These are phyloP conservation scores for Diabrotica undecimpunctata DNA, from an alignment of 1,140 invertebrate genomes.

Conservation along the genomic window DNA sequence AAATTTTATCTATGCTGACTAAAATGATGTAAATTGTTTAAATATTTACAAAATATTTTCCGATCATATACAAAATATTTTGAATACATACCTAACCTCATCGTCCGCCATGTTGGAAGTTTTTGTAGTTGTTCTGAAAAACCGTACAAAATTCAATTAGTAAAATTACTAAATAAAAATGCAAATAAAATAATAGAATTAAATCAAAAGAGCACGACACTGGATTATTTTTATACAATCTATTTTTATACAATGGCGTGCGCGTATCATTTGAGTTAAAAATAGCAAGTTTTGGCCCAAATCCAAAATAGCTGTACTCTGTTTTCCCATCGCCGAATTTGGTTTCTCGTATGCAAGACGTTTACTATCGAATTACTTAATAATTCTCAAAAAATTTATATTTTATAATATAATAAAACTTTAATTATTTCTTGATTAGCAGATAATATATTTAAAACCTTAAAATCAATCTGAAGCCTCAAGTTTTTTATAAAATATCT, in stretches of 20 bases:
- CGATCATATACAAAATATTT: not conserved
- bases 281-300: conserved; percentile 8
- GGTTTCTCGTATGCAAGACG: not conserved
- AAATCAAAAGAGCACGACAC: too few relatives aligned
- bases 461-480: too few relatives aligned
- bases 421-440: too few relatives aligned
- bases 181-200: too few relatives aligned
- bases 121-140: conserved; percentile 43
- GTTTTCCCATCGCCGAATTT: conserved; percentile 11
- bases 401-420: too few relatives aligned
- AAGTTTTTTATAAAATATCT: too few relatives aligned
- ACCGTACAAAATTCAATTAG: conserved; percentile 6
- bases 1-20: too few relatives aligned
- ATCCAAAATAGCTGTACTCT: conserved; percentile 23
- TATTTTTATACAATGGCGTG: not conserved
- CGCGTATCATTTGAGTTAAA: conserved; percentile 3
- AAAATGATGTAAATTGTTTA: too few relatives aligned
- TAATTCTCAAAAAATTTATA: too few relatives aligned
- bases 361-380: conserved; percentile 10
- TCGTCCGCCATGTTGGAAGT: conserved; percentile 77
- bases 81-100: conserved; percentile 77
- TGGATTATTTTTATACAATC: not conserved
- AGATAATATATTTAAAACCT: too few relatives aligned
- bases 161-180: too few relatives aligned
- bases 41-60: not conserved